Percentiles rank a stretch among this genome's conserved stretches.
Evolutionary conservation across 92 coral and sea anemone species (phyloP).

Genomic region (Paramuricea clavata): DNA sequence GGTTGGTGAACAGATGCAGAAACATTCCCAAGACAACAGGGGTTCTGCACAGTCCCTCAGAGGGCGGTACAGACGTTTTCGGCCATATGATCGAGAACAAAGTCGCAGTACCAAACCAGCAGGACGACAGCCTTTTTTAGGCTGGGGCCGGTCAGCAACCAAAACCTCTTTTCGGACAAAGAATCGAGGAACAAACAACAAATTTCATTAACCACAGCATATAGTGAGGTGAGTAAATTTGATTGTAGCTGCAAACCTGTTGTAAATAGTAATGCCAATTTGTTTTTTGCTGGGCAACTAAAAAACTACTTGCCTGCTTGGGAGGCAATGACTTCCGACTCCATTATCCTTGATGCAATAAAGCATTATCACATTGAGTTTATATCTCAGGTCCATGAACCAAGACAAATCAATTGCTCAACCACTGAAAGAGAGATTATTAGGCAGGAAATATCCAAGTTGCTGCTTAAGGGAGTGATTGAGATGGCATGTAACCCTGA

Average conservation of each 20-base stretch:
- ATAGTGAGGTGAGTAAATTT: neutral
- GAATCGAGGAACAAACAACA: neutral
- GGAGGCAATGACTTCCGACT: conserved; percentile 38
- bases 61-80: neutral
- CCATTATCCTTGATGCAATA: conserved; percentile 24
- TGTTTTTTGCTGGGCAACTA: conserved; percentile 42
- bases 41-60: neutral
- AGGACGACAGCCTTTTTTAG: conserved; percentile 32
- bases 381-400: conserved; percentile 31
- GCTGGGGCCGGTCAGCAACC: conserved; percentile 48
- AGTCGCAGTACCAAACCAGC: neutral
- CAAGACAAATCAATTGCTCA: conserved; percentile 22
- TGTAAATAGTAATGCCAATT: neutral
- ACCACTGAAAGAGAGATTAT: conserved; percentile 29
- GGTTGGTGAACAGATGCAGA: conserved; percentile 52
- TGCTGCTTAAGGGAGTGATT: conserved; percentile 37
- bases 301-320: conserved; percentile 36
- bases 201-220: conserved; percentile 9
- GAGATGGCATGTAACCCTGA: neutral
- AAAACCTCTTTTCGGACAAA: conserved; percentile 28
- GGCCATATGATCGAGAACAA: conserved; percentile 43
- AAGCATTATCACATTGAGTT: conserved; percentile 36
- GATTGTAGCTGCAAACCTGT: neutral
- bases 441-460: conserved; percentile 39
- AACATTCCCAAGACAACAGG: neutral